Evolutionary conservation across 1,140 invertebrate genomes (phyloP).

Genomic region (Caenorhabditis briggsae): DNA sequence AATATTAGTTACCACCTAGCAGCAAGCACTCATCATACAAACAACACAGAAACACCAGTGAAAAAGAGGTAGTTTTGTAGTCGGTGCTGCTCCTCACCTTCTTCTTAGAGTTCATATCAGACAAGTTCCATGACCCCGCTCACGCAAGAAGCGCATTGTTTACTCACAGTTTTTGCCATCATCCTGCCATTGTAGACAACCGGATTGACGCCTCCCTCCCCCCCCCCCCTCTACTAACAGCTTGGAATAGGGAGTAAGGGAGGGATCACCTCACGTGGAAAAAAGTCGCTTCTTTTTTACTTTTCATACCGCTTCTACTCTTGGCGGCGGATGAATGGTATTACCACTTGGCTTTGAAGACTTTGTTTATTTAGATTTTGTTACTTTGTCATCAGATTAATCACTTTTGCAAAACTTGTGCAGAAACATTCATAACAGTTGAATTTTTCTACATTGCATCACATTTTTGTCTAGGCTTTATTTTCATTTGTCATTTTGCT

Average conservation of each 20-base stretch:
- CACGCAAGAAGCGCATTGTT: slow-evolving; percentile 45
- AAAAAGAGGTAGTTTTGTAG: slow-evolving; percentile 24
- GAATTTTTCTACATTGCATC: too few relatives aligned
- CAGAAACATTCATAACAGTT: too few relatives aligned
- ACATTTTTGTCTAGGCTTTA: too few relatives aligned
- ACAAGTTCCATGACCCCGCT: slow-evolving; percentile 53
- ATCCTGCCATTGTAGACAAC: slow-evolving; percentile 54
- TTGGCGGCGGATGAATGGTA: slow-evolving; percentile 40
- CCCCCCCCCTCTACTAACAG: not conserved
- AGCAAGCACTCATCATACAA: slow-evolving; percentile 39
- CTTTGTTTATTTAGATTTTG: too few relatives aligned
- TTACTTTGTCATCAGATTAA: not conserved
- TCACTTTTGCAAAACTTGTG: too few relatives aligned
- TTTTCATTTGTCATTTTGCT: too few relatives aligned
- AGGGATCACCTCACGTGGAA: slow-evolving; percentile 55
- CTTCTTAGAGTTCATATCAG: slow-evolving; percentile 40
- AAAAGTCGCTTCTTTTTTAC: slow-evolving; percentile 53
- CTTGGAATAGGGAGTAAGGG: slow-evolving; percentile 1
- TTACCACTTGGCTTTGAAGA: slow-evolving; percentile 34
- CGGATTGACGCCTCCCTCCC: slow-evolving; percentile 44
- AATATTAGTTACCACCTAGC: slow-evolving; percentile 49
- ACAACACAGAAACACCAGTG: slow-evolving; percentile 25
- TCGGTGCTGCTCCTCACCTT: not conserved
- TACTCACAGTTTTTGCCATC: slow-evolving; percentile 51
- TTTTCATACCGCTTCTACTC: slow-evolving; percentile 52